Evolutionary conservation across 2,113 vertebrate species (phyloP).

Genomic region (Otus sunia): DNA sequence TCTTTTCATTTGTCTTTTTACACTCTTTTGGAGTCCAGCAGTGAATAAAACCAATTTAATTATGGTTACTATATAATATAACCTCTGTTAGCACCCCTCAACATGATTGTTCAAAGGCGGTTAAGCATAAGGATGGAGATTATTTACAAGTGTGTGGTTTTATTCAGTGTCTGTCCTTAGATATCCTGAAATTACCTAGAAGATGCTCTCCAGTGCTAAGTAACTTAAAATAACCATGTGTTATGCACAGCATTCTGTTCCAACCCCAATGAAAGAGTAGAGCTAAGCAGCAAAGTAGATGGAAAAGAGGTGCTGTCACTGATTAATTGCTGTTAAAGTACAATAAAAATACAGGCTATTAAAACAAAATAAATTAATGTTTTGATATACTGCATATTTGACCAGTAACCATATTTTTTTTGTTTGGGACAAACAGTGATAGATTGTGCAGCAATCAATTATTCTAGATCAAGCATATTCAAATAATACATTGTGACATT

Average conservation of each 20-base stretch:
- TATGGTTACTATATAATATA: neutral
- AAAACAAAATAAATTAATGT: conserved; percentile 70
- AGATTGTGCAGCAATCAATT: conserved; percentile 67
- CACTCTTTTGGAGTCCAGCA: neutral
- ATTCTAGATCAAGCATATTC: conserved; percentile 71
- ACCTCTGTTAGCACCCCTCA: neutral
- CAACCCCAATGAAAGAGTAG: conserved; percentile 17
- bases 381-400: conserved; percentile 63
- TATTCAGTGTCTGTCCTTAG: neutral
- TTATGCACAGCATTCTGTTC: conserved; percentile 32
- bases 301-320: conserved; percentile 58
- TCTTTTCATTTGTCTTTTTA: neutral
- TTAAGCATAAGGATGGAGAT: neutral
- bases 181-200: conserved; percentile 12
- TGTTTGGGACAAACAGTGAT: conserved; percentile 63
- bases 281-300: conserved; percentile 49
- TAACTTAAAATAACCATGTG: conserved; percentile 35
- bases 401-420: conserved; percentile 55
- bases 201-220: neutral
- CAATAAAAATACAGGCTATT: conserved; percentile 65
- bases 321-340: conserved; percentile 70
- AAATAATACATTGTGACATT: conserved; percentile 70
- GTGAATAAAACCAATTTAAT: conserved; percentile 8
- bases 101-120: neutral
- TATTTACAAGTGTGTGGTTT: neutral